Base-by-base conservation (phyloP, 2,888 invertebrate species). In the Diaperis boleti region DNA sequence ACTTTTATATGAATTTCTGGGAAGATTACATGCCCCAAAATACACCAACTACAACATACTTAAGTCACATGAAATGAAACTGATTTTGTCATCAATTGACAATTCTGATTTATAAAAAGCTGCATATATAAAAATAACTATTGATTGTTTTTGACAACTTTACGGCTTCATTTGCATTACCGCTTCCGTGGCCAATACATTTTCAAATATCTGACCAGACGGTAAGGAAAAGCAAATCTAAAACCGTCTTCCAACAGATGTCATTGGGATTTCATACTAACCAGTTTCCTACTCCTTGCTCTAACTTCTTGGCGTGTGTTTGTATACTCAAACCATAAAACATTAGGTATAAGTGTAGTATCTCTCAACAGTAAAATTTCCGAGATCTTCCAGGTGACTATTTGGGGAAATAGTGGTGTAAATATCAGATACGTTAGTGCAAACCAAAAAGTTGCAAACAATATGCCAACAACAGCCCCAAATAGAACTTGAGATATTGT, bases 311-410 rank as follows among this genome's bases (percentile, higher is more conserved):
- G 90, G 68, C 94, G 85, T 55, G 92, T 90, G 68, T 92, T 92
- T 17, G 94, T 94, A 80, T 96, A 96, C 80, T 96, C 95, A 79
- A 96, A 96, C 94, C 95, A 95, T 69, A 95, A 80, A 11, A 96
- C 92, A 80, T 96, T 95, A 17, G 95, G 95, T 79, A 96, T 96
- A 60, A 95, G 82, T 0, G 95, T 94, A 31, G 94, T 94, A 78
- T 96, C 96, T 67, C 95, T 86, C 64, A 96, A 83, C 83, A 96
- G 87, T 64, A 95, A 82, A 80, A 92, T 89, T 83, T 96, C 95
- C 60, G 93, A 92, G 69, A 92, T 82, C 82, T 89, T 91, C 88
- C 94, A 90, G 69, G 92, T 87, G 14, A 92, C 93, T 73, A 96
- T 85, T 72, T 90, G 87, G 44, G 95, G 95, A 82, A 95, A 96